phyloP scores from a whole-genome alignment of 1,140 invertebrate genomes.

The Augochlora pura region DNA sequence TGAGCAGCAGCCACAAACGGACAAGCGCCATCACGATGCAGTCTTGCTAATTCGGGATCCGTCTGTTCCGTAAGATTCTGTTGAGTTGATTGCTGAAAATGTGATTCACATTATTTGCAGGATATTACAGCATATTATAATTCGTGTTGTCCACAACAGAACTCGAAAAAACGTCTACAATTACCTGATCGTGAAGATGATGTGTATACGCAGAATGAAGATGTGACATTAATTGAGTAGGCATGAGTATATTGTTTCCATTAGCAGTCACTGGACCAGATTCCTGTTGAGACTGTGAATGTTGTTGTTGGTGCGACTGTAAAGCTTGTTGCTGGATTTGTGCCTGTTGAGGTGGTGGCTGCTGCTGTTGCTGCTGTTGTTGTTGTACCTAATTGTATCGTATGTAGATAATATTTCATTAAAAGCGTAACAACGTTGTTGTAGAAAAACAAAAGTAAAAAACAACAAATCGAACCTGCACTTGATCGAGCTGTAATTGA shows the following conservation, averaged over 20 bases:
- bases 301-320: conserved; percentile 61
- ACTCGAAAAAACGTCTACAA: neutral
- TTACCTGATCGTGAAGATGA: conserved; percentile 73
- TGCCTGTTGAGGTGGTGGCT: conserved; percentile 64
- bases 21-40: conserved; percentile 72
- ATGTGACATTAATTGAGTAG: conserved; percentile 76
- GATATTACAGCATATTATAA: no score
- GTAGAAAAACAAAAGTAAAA: conserved; percentile 8
- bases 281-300: conserved; percentile 61
- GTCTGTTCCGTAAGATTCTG: conserved; percentile 68
- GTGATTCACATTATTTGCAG: neutral
- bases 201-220: conserved; percentile 74
- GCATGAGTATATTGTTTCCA: conserved; percentile 71
- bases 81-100: conserved; percentile 63
- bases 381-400: conserved; percentile 74
- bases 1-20: conserved; percentile 75
- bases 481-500: conserved; percentile 77
- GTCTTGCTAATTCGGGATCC: conserved; percentile 70
- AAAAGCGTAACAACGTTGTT: neutral
- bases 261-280: conserved; percentile 65
- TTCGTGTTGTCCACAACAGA: neutral
- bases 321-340: conserved; percentile 69
- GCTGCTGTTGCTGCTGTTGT: conserved; percentile 64
- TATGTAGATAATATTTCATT: neutral
- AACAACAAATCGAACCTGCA: conserved; percentile 64